Conservation (phyloP, 2,888 invertebrate species). For the Nephrotoma guestfalica region DNA sequence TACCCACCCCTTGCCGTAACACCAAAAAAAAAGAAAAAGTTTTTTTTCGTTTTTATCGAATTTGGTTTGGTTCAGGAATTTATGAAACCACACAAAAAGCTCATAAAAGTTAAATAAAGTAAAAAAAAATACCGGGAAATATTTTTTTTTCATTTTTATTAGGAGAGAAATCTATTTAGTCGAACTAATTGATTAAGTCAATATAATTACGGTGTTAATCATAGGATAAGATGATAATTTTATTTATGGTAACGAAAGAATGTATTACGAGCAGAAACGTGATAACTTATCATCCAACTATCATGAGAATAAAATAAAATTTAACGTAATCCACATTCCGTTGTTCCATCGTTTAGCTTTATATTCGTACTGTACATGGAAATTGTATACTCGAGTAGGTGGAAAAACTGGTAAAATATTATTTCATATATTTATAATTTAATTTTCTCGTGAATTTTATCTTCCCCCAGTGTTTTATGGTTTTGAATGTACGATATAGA, state of each 20-base stretch:
- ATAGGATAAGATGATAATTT: background rate
- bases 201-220: background rate
- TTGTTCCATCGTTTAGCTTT: background rate
- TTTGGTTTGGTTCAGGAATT: background rate
- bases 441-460: background rate
- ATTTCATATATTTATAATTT: background rate
- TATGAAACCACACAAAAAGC: background rate
- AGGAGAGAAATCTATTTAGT: background rate
- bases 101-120: background rate
- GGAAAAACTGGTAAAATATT: background rate
- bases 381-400: background rate
- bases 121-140: background rate
- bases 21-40: background rate
- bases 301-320: background rate
- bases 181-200: background rate
- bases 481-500: background rate
- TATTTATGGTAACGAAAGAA: background rate
- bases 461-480: background rate
- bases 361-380: background rate
- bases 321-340: too few relatives aligned
- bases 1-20: background rate
- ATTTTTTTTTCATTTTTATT: background rate
- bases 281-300: background rate
- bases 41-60: background rate
- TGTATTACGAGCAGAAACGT: background rate